Evolutionary conservation across 2,888 invertebrate species (phyloP), one percentile per base, ranked within the genome.

Genomic region (Sthenelais limicola): DNA sequence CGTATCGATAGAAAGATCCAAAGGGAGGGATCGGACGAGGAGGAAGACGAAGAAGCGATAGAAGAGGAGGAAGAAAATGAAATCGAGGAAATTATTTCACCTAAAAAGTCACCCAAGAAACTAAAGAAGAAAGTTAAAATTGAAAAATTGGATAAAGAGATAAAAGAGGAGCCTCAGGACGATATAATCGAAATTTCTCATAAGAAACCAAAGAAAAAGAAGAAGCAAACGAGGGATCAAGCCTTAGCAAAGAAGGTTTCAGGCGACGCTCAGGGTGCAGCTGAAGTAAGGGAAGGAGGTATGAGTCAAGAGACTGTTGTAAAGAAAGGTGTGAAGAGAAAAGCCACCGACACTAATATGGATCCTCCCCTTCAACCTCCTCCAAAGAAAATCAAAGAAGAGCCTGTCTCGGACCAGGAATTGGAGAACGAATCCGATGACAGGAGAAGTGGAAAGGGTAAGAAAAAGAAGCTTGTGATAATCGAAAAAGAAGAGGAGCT

Each of bases 191-290:
- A 43, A 24, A 24, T 35, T 15, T 33, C 33, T 26, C 7, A 43
- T n/a, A 71, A 43, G 21, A 62, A 62, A 24, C 24, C 43, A 21
- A 62, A 62, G 38, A 62, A 62, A 9, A 62, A 62, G 26, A 62
- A 43, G 54, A 52, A 68, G 28, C 62, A 62, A 15, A 28, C 38
- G 1, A 66, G 32, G 18, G 62, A 66, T 35, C 66, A 66, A 48
- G 62, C 49, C 5, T 56, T 73, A 49, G 58, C 69, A 21, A 73
- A 73, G 73, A 73, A 58, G 35, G 54, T 72, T 18, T 26, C 58
- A 21, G 71, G 58, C n/a, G 71, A 71, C n/a, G 71, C 56, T 18
- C 38, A 58, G 30, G 58, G 38, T 9, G 1, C 24, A 26, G 62
- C 62, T 28, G 43, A 62, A 21, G 24, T 12, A 5, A 62, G 43